Conservation (phyloP, 1,140 invertebrate species). For the Nasonia giraulti region DNA sequence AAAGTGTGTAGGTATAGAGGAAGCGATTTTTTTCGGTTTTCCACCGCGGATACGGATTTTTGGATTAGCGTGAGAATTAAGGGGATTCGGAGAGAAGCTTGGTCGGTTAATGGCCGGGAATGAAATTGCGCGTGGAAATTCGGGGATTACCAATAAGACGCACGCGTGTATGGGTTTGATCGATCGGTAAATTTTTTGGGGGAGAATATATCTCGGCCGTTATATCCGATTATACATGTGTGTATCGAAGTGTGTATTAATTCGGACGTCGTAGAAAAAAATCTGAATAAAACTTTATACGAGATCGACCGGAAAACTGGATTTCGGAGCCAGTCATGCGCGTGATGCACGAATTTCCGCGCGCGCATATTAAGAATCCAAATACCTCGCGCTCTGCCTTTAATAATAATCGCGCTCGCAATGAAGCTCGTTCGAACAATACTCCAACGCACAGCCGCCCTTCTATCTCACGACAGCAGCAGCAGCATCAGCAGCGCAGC, state of each 20-base stretch:
- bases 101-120: conserved; percentile 4
- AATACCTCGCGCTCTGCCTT: neutral
- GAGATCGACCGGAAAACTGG: neutral
- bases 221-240: too few species aligned
- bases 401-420: neutral
- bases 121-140: conserved; percentile 34
- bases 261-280: too few species aligned
- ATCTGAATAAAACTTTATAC: too few species aligned
- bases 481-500: neutral
- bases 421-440: neutral
- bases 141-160: neutral
- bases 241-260: too few species aligned
- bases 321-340: neutral
- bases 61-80: conserved; percentile 50
- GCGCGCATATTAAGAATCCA: neutral
- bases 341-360: neutral
- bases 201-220: too few species aligned
- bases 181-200: neutral
- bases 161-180: neutral
- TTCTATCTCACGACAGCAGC: neutral
- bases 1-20: neutral
- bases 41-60: conserved; percentile 1
- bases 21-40: neutral
- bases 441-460: neutral
- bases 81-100: neutral